Base-by-base conservation (phyloP, 2,797 vertebrate genomes). In the Austrolebias charrua region DNA sequence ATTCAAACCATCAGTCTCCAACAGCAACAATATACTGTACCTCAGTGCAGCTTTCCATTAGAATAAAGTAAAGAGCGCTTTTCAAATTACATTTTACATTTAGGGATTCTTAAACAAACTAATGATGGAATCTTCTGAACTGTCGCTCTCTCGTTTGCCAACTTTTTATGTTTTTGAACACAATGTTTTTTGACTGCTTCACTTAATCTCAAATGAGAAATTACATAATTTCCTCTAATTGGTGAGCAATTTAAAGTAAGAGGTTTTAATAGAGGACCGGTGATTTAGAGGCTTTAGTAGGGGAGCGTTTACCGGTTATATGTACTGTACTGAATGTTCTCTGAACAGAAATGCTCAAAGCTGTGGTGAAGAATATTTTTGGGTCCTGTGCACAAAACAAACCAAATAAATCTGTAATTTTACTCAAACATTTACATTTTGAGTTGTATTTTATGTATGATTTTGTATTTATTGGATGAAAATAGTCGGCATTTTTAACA, bases 1-100 rank as follows among this genome's bases (percentile, higher is more conserved):
- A 69, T 40, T 45, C 54, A 10, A 12, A 64, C 66, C 63, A 66
- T 67, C 10, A 42, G 20, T 46, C 71, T 79, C 64, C 60, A 64
- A 78, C 71, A 48, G 79, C 59, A 68, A 57, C 55, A 62, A 75
- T 74, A 35, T 51, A n/a, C n/a, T n/a, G n/a, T n/a, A 61, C 73
- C 33, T 65, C 60, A 60, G 55, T 61, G 54, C 35, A 35, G 54
- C 59, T 79, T 71, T 74, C 57, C 69, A 74, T 71, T 63, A 76
- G 43, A 45, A 46, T 31, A 45, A 42, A 71, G 20, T 44, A 33
- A 15, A 14, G 53, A 42, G 16, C 55, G n/a, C 29, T 55, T 43
- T 44, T 8, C 35, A 63, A 70, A 79, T 66, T 69, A 28, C 71
- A 72, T 68, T 78, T 51, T 67, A 48, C 63, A 63, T 51, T 3